These are phyloP conservation scores for Psittacula cyanocephala DNA, from an alignment of 2,113 vertebrate species.

Conservation along the genomic window DNA sequence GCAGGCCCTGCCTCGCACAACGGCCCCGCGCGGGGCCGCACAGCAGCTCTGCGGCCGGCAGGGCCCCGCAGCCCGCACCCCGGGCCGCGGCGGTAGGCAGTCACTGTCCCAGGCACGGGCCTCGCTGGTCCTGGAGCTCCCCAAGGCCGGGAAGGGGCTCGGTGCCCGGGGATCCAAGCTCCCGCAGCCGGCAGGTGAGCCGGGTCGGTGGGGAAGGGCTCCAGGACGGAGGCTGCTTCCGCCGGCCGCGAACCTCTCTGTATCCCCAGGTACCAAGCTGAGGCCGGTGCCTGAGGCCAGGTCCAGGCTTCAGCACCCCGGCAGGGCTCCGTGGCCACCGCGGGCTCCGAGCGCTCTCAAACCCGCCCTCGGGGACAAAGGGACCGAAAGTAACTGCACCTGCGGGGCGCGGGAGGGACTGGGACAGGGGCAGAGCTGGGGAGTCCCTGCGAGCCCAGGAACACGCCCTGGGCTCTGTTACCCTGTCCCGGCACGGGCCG, in stretches of 20 bases:
- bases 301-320: neutral
- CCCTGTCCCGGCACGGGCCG: too few species aligned
- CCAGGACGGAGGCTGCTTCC: neutral
- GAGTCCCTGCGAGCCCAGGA: too few species aligned
- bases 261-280: neutral
- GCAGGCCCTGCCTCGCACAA: too few species aligned
- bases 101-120: rapidly evolving
- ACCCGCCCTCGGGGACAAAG: neutral
- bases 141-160: neutral
- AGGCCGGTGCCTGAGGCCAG: neutral
- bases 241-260: neutral
- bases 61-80: neutral
- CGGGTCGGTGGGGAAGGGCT: neutral
- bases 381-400: neutral
- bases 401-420: too few species aligned
- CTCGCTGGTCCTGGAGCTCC: neutral
- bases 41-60: too few species aligned
- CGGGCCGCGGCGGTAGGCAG: neutral
- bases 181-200: neutral
- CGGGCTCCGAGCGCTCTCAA: neutral
- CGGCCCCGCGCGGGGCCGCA: neutral
- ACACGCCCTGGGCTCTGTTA: too few species aligned
- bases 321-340: neutral
- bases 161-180: neutral
- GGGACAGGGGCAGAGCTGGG: neutral